Conservation (phyloP, 1,140 invertebrate species). For the Pogonognathellus flavescens region DNA sequence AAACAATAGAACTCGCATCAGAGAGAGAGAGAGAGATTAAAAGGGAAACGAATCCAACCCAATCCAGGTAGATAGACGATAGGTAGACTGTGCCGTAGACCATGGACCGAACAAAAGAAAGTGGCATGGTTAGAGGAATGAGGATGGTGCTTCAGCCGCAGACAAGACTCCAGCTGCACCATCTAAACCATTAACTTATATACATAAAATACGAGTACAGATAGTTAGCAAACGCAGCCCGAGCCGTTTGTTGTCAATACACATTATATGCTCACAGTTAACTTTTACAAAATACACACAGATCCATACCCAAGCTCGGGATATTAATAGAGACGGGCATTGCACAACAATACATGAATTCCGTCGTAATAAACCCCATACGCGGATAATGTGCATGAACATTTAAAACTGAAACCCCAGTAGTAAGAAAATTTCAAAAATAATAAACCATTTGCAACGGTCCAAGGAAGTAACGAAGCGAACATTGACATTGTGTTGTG, state of each 20-base stretch:
- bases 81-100: slow-evolving; percentile 13
- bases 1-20: slow-evolving; percentile 27
- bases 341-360: no score
- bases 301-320: no score
- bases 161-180: slow-evolving; percentile 24
- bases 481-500: no score
- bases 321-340: no score
- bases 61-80: slow-evolving; percentile 13
- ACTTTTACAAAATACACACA: no score
- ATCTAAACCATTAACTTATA: slow-evolving; percentile 22
- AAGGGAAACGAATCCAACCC: slow-evolving; percentile 9
- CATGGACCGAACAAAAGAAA: slow-evolving; percentile 29
- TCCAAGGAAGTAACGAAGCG: no score
- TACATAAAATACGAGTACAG: not conserved
- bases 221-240: slow-evolving; percentile 1
- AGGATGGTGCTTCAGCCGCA: slow-evolving; percentile 17
- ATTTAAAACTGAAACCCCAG: no score
- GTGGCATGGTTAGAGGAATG: slow-evolving; percentile 25
- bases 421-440: no score
- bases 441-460: no score
- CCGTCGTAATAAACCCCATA: no score
- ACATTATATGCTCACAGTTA: not conserved
- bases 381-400: no score
- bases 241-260: not conserved
- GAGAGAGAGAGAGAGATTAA: slow-evolving; percentile 24